Percentiles rank a stretch among this genome's conserved stretches.
Conservation (phyloP, 92 coral and sea anemone species). For the Umimayanthus kanabou region DNA sequence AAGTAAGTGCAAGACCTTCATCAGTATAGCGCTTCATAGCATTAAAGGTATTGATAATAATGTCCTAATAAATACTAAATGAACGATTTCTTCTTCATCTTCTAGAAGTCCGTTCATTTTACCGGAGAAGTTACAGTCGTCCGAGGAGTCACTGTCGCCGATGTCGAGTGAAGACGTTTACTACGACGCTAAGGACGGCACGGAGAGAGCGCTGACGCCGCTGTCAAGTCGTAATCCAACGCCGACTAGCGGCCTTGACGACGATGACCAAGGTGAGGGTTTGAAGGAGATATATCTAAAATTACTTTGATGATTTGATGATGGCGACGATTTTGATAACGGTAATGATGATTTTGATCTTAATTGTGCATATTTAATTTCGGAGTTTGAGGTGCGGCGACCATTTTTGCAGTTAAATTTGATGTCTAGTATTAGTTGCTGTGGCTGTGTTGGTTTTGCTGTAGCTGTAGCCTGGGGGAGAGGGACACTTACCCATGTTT, state of each 20-base stretch:
- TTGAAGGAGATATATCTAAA: background rate
- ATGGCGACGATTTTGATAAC: background rate
- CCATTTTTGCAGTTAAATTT: too few relatives aligned
- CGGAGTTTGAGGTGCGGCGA: too few relatives aligned
- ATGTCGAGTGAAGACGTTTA: conserved; percentile 79
- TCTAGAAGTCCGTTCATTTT: conserved; percentile 14
- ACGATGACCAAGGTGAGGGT: conserved; percentile 26
- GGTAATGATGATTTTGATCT: too few relatives aligned
- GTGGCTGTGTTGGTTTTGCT: too few relatives aligned
- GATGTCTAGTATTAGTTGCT: too few relatives aligned
- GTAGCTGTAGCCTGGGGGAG: too few relatives aligned
- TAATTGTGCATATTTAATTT: too few relatives aligned
- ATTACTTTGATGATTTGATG: background rate
- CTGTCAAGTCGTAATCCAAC: conserved; percentile 40
- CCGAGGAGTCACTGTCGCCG: conserved; percentile 81
- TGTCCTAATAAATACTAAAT: too few relatives aligned
- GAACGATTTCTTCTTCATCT: too few relatives aligned
- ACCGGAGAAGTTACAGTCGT: conserved; percentile 58
- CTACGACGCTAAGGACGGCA: conserved; percentile 70
- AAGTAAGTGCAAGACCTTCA: too few relatives aligned
- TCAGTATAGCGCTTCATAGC: background rate
- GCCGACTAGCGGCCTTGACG: conserved; percentile 36
- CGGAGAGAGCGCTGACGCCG: conserved; percentile 47
- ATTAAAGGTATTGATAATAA: too few relatives aligned
- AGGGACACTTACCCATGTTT: too few relatives aligned